These are phyloP conservation scores for Wasmannia auropunctata DNA, from an alignment of 1,140 invertebrate genomes.

Conservation along the genomic window DNA sequence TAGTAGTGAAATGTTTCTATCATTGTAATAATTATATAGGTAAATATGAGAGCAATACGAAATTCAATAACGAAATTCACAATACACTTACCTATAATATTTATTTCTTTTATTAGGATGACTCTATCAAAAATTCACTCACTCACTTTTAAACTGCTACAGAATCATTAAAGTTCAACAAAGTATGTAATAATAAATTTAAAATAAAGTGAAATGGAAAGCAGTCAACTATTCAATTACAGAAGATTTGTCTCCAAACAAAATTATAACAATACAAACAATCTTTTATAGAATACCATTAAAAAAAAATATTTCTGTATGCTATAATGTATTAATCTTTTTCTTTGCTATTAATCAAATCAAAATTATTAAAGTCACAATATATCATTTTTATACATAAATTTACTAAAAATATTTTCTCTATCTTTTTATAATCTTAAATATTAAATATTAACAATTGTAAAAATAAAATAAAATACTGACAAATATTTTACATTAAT, in stretches of 20 bases:
- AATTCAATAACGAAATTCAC: not conserved
- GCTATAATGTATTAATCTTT: not conserved
- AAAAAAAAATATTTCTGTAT: not conserved
- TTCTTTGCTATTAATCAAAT: not conserved
- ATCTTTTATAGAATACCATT: not conserved
- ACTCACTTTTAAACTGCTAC: slow-evolving; percentile 37
- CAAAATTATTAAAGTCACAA: not conserved
- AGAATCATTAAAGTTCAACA: slow-evolving; percentile 19
- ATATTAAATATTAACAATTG: not conserved
- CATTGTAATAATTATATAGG: not conserved
- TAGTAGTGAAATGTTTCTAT: not conserved
- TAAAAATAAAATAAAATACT: not conserved
- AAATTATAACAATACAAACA: not conserved
- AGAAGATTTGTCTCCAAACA: not conserved
- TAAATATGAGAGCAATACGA: slow-evolving; percentile 16
- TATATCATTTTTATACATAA: not conserved
- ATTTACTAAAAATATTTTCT: not conserved
- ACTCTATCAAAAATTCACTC: slow-evolving; percentile 50
- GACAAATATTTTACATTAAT: not conserved
- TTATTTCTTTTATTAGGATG: not conserved
- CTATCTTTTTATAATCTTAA: not conserved
- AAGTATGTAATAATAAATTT: not conserved
- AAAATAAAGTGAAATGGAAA: not conserved
- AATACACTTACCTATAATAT: slow-evolving; percentile 41
- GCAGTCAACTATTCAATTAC: not conserved